Evolutionary conservation across 2,797 vertebrate genomes (phyloP).

Genomic region (Steatocranus sp.): DNA sequence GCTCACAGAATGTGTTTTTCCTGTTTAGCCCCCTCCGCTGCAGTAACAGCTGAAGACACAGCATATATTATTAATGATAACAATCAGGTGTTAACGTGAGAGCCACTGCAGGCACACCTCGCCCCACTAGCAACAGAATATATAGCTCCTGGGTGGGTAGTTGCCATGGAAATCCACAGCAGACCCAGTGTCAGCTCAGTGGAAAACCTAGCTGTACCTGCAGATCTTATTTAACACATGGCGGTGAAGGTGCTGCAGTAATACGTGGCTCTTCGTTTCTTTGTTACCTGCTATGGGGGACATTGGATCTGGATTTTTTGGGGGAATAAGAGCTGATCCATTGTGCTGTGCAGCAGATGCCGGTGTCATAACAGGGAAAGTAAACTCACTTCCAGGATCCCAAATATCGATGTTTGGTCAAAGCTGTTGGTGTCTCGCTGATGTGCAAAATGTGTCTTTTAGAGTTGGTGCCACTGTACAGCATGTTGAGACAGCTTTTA

Average conservation of each 20-base stretch:
- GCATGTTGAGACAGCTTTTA: not conserved
- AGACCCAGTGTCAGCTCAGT: not conserved
- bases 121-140: not conserved
- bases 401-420: not conserved
- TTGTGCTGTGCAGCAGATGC: not conserved
- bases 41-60: not conserved
- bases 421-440: not conserved
- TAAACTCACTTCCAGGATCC: not conserved
- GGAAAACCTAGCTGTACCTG: not conserved
- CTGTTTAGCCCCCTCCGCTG: not conserved
- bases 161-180: constrained; percentile 65
- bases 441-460: not conserved
- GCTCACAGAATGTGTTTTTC: not conserved
- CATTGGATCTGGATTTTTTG: not conserved
- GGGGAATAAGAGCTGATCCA: not conserved
- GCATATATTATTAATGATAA: not conserved
- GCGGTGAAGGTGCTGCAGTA: not conserved
- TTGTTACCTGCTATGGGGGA: not conserved
- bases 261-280: not conserved
- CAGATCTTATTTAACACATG: not conserved
- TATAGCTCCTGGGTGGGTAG: constrained; percentile 25
- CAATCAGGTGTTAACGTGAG: not conserved
- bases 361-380: fast-evolving
- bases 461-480: not conserved
- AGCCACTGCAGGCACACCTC: not conserved